Evolutionary conservation across 2,888 invertebrate species (phyloP), one percentile per base, ranked within the genome.

Genomic region (Andricus quercusramuli): DNA sequence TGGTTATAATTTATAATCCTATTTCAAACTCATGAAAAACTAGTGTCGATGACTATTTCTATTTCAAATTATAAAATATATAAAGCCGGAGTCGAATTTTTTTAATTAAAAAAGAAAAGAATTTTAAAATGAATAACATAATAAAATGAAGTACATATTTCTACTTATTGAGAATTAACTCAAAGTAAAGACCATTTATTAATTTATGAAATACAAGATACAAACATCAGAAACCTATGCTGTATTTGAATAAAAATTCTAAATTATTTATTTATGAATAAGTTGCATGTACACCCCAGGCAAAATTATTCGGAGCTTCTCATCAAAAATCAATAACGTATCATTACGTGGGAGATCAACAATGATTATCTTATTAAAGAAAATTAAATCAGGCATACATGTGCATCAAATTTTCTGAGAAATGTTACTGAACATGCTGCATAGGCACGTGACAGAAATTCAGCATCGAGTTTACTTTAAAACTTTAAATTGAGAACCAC

Each of bases 1-100:
- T 22, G 62, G 25, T 77, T 25, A 77, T 44, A 22, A 41, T 68
- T 68, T 44, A 68, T 68, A 68, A n/a, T 32, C 68, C 17, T 68
- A n/a, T 37, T 68, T 32, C n/a, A 68, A 22, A 68, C 41, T 22
- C 22, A 25, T 68, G 17, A 20, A 68, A 68, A 68, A 15, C 22
- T 44, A 22, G 59, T 59, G 4, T 47, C 15, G 15, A n/a, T 56
- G n/a, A 59, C 22, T 22, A 59, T 59, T n/a, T 56, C 8, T 3
- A n/a, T 56, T 22, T 1, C 22, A 59, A 59, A 59, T n/a, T 22
- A 13, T 59, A 13, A 59, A 59, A 59, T 11, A 59, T 3, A 59
- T 56, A 9, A 20, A 56, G n/a, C n/a, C 11, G 11, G 1, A n/a
- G n/a, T 8, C 9, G n/a, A n/a, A 56, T 56, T n/a, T 56, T 59